These are phyloP conservation scores for Hemaris fuciformis DNA, from an alignment of 2,888 invertebrate species.

Conservation along the genomic window DNA sequence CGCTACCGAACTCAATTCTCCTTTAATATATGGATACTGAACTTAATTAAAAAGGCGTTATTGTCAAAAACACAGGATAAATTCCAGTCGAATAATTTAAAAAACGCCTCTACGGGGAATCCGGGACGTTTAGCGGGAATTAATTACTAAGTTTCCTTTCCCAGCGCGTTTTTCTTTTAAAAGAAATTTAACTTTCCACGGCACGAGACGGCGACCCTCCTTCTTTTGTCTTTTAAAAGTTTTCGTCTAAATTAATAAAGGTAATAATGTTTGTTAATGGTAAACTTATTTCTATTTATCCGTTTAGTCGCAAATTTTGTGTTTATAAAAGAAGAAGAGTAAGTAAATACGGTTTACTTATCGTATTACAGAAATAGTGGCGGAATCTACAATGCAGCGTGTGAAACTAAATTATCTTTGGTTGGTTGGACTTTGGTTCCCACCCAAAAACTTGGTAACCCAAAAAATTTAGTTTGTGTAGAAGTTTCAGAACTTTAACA, in stretches of 20 bases:
- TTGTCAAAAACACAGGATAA: background rate
- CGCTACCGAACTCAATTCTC: too few relatives aligned
- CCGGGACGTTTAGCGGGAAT: background rate
- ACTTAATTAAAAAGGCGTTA: background rate
- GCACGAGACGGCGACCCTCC: background rate
- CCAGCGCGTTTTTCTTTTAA: background rate
- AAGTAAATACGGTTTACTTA: too few relatives aligned
- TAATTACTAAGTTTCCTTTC: constrained; percentile 4
- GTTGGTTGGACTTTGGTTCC: too few relatives aligned
- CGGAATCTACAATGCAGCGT: too few relatives aligned
- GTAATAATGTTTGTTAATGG: background rate
- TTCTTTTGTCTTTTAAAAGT: background rate
- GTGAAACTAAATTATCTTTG: too few relatives aligned
- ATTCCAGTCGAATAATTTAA: background rate
- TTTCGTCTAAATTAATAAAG: background rate
- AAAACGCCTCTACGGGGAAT: background rate
- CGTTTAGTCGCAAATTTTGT: too few relatives aligned
- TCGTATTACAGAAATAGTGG: too few relatives aligned
- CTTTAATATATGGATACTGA: background rate
- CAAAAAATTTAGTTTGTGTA: too few relatives aligned
- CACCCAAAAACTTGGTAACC: too few relatives aligned
- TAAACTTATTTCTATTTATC: background rate
- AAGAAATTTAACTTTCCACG: background rate
- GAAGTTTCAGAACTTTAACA: too few relatives aligned
- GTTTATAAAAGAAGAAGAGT: too few relatives aligned